phyloP scores from a whole-genome alignment of 1,140 invertebrate genomes.

The Coboldia fuscipes region DNA sequence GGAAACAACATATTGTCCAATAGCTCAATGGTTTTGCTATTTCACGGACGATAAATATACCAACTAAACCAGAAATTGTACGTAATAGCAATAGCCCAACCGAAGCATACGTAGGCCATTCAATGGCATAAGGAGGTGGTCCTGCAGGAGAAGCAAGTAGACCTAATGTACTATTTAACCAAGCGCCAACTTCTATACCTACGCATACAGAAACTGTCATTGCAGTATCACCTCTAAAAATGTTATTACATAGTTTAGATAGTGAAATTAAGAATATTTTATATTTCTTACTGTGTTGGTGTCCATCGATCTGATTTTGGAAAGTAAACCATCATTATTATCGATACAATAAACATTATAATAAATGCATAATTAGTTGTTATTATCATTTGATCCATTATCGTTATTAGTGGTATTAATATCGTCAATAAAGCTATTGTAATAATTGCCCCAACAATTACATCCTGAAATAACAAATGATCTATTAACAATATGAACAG shows the following conservation, averaged over 20 bases:
- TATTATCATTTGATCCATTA: constrained; percentile 47
- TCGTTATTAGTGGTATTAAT: constrained; percentile 50
- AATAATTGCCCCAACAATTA: constrained; percentile 48
- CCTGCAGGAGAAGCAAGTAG: constrained; percentile 29
- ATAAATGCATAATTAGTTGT: constrained; percentile 40
- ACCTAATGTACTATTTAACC: constrained; percentile 62
- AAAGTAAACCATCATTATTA: constrained; percentile 46
- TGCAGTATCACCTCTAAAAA: constrained; percentile 62
- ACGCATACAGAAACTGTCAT: constrained; percentile 59
- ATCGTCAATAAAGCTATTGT: constrained; percentile 42
- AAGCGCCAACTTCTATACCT: constrained; percentile 60
- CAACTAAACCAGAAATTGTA: constrained; percentile 48
- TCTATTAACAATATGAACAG: too few relatives aligned
- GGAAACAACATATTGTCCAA: constrained; percentile 40
- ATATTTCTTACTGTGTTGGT: constrained; percentile 41
- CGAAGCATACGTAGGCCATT: constrained; percentile 55
- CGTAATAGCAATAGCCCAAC: constrained; percentile 38
- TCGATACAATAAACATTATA: constrained; percentile 35
- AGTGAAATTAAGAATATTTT: constrained; percentile 1
- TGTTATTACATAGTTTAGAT: constrained; percentile 2
- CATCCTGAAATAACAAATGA: too few relatives aligned
- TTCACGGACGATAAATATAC: constrained; percentile 40
- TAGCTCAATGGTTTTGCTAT: constrained; percentile 47
- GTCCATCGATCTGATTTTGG: constrained; percentile 58
- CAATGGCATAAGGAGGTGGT: constrained; percentile 46